Percentiles rank a stretch among this genome's conserved stretches.
Evolutionary conservation across 2,113 vertebrate genomes (phyloP).

Genomic region (Trematomus loennbergii): DNA sequence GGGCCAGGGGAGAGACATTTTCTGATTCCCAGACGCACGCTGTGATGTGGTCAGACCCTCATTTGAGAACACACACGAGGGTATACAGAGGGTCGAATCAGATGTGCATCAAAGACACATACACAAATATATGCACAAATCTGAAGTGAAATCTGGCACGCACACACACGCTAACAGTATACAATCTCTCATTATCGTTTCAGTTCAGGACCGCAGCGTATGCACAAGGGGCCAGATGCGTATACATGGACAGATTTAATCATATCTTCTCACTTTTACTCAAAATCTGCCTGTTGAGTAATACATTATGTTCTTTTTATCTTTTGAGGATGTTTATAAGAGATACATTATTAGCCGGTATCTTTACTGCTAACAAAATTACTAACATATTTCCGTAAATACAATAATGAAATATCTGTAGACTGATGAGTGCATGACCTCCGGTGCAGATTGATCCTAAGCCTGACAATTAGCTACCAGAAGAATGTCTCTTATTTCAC

Average conservation of each 20-base stretch:
- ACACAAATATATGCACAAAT: background rate
- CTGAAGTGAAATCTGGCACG: conserved; percentile 19
- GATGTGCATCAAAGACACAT: background rate
- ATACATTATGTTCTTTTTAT: background rate
- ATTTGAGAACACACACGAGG: conserved; percentile 19
- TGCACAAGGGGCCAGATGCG: conserved; percentile 6
- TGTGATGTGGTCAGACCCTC: conserved; percentile 38
- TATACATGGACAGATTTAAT: conserved; percentile 12
- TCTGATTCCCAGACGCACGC: conserved; percentile 38
- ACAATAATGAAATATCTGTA: conserved; percentile 1
- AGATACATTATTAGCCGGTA: background rate
- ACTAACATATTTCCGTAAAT: background rate
- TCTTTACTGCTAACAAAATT: background rate
- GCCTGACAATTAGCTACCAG: conserved; percentile 23
- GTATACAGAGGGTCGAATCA: conserved; percentile 4
- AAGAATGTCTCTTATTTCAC: background rate
- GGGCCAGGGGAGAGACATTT: conserved; percentile 32
- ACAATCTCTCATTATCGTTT: conserved; percentile 1
- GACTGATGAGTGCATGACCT: conserved; percentile 3
- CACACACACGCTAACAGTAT: conserved; percentile 9
- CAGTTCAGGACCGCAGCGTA: conserved; percentile 23
- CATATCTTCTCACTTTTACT: background rate
- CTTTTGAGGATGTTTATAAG: background rate
- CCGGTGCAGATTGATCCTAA: background rate
- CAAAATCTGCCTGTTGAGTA: background rate